Conservation (phyloP, 2,888 invertebrate genomes). For the Papilio gigon region DNA sequence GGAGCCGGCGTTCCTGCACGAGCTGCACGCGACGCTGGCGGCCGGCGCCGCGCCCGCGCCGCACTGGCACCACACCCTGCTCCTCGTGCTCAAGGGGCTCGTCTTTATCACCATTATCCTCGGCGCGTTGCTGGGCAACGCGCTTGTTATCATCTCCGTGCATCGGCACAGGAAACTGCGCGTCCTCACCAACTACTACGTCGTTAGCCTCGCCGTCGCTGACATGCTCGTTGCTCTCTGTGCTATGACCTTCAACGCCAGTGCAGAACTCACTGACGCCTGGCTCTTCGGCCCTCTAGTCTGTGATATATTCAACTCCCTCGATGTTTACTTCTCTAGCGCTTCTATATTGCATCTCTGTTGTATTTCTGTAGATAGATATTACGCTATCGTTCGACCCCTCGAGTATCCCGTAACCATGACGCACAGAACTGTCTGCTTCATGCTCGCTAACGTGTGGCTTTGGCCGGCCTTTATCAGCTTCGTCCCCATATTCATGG, state of each 20-base stretch:
- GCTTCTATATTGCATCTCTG: conserved; percentile 96
- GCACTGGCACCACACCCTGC: conserved; percentile 74
- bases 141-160: conserved; percentile 93
- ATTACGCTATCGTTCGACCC: conserved; percentile 95
- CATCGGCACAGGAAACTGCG: conserved; percentile 90
- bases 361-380: conserved; percentile 96
- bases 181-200: conserved; percentile 97
- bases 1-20: conserved; percentile 74
- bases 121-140: conserved; percentile 95
- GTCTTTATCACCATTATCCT: conserved; percentile 93
- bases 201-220: conserved; percentile 96
- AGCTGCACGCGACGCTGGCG: conserved; percentile 77
- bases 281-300: conserved; percentile 95
- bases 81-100: conserved; percentile 87
- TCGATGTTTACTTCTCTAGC: conserved; percentile 96
- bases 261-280: conserved; percentile 91
- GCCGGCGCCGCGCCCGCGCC: conserved; percentile 76
- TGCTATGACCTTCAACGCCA: conserved; percentile 96
- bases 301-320: conserved; percentile 97
- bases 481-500: conserved; percentile 96
- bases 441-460: conserved; percentile 95
- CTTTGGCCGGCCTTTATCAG: conserved; percentile 95
- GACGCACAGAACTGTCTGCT: conserved; percentile 90
- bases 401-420: conserved; percentile 95
- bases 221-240: conserved; percentile 96